Evolutionary conservation across 2,888 invertebrate genomes (phyloP).

Genomic region (Apamea epomidion): DNA sequence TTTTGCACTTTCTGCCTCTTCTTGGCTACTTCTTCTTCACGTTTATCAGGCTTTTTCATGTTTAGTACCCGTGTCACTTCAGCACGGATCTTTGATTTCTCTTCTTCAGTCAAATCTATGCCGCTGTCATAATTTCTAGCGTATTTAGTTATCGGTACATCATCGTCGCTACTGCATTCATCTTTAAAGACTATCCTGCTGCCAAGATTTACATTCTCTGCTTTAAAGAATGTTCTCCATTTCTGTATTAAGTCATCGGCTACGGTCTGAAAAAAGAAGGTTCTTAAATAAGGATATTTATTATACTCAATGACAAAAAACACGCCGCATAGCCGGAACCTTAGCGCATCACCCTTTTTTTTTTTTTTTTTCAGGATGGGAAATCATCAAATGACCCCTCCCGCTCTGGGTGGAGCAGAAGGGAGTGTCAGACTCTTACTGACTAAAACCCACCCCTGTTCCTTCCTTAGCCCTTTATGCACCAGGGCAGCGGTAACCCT

Average conservation of each 20-base stretch:
- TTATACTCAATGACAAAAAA: not conserved
- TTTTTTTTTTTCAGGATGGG: too few relatives aligned
- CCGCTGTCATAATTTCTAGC: conserved; percentile 76
- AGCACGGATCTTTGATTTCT: conserved; percentile 76
- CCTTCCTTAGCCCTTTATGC: too few relatives aligned
- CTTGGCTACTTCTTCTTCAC: conserved; percentile 49
- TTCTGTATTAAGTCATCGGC: conserved; percentile 77
- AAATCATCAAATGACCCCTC: too few relatives aligned
- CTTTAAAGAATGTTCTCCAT: conserved; percentile 75
- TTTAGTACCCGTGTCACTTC: conserved; percentile 77
- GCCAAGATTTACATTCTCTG: conserved; percentile 64
- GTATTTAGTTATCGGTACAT: conserved; percentile 83
- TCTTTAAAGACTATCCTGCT: conserved; percentile 17
- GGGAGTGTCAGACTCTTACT: too few relatives aligned
- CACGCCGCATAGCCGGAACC: too few relatives aligned
- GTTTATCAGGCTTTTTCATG: conserved; percentile 48
- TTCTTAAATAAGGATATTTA: not conserved
- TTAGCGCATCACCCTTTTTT: not conserved
- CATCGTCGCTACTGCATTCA: conserved; percentile 80
- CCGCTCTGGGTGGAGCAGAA: too few relatives aligned
- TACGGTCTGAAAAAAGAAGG: conserved; percentile 73
- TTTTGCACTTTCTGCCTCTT: conserved; percentile 43
- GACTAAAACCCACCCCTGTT: too few relatives aligned
- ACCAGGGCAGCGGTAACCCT: too few relatives aligned
- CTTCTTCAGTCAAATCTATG: conserved; percentile 78